Percentiles rank a stretch among this genome's conserved stretches.
Evolutionary conservation across 2,113 vertebrate species (phyloP).

Genomic region (Glareola pratincola): DNA sequence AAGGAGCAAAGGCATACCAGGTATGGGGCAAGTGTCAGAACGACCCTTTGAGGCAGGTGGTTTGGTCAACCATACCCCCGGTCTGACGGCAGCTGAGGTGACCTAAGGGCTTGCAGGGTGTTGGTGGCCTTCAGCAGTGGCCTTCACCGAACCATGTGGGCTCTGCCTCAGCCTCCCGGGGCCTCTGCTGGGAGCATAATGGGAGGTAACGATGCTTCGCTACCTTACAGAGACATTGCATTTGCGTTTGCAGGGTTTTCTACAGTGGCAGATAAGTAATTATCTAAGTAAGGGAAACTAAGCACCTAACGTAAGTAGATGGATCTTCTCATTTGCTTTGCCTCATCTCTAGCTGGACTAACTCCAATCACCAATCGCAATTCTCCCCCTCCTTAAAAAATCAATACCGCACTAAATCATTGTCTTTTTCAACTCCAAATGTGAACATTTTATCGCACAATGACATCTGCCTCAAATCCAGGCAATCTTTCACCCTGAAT

Average conservation of each 20-base stretch:
- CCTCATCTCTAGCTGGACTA: constrained; percentile 35
- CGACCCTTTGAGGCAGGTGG: background rate
- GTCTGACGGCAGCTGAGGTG: background rate
- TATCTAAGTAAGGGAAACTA: background rate
- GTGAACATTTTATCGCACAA: background rate
- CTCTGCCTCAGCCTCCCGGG: background rate
- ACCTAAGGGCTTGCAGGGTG: background rate
- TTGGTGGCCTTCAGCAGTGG: background rate
- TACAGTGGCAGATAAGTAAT: background rate
- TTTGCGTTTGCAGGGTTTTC: background rate
- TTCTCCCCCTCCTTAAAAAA: background rate
- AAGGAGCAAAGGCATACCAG: background rate
- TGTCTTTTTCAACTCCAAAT: background rate
- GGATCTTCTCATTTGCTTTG: constrained; percentile 26
- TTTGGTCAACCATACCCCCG: background rate
- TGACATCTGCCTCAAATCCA: background rate
- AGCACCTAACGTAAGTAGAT: background rate
- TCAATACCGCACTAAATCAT: constrained; percentile 39
- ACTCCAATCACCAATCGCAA: background rate
- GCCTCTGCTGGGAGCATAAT: background rate
- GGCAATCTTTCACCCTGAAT: background rate
- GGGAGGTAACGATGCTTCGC: background rate
- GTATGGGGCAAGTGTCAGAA: background rate
- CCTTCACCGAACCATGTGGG: rapidly evolving
- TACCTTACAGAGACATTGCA: background rate